These are phyloP conservation scores for Drosophila lini DNA, from an alignment of 1,140 invertebrate species.

Conservation along the genomic window DNA sequence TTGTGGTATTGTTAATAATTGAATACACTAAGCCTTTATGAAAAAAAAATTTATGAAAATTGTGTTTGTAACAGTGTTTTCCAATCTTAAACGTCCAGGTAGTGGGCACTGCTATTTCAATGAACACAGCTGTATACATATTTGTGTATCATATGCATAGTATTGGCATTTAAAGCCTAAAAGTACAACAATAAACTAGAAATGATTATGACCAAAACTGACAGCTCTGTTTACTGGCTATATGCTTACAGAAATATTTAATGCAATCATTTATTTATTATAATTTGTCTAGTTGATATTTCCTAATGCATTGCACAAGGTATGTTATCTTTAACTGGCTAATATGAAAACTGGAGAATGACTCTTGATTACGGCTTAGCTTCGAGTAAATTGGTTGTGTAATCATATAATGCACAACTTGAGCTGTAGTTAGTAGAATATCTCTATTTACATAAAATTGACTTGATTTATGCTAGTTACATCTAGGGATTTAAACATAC, in stretches of 20 bases:
- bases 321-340: slow-evolving; percentile 25
- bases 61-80: no score
- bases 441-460: slow-evolving; percentile 72
- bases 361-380: slow-evolving; percentile 4
- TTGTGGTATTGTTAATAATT: no score
- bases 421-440: slow-evolving; percentile 40
- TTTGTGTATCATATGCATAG: slow-evolving; percentile 18
- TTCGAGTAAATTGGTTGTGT: slow-evolving; percentile 23
- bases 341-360: slow-evolving; percentile 16
- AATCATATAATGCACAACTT: slow-evolving; percentile 53
- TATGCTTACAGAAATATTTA: slow-evolving; percentile 21
- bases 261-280: slow-evolving; percentile 33
- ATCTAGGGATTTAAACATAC: slow-evolving; percentile 31
- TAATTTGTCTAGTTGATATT: slow-evolving; percentile 62
- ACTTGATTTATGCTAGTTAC: slow-evolving; percentile 46
- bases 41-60: no score
- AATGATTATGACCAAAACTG: slow-evolving; percentile 57
- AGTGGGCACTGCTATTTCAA: no score
- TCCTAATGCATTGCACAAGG: slow-evolving; percentile 11
- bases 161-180: slow-evolving; percentile 48
- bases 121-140: slow-evolving; percentile 37
- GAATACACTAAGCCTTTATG: no score
- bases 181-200: slow-evolving; percentile 72
- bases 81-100: no score
- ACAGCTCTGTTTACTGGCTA: slow-evolving; percentile 28